Evolutionary conservation across 2,888 invertebrate species (phyloP).

Genomic region (Aphidoletes aphidimyza): DNA sequence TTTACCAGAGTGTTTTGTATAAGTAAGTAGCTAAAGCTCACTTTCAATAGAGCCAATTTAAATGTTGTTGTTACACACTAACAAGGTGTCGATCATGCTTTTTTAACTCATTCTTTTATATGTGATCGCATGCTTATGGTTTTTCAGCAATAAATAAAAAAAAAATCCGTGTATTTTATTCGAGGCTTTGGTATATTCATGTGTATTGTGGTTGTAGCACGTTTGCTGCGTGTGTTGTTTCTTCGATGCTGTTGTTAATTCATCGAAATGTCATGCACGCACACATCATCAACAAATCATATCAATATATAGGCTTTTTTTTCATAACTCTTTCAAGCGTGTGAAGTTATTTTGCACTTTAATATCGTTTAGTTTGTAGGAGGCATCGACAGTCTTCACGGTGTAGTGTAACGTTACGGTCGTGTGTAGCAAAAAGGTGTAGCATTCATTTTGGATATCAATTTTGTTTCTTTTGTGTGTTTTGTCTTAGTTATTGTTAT

Average conservation of each 20-base stretch:
- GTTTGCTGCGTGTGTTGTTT: not conserved
- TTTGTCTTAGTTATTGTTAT: too few species aligned
- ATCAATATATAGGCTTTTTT: conserved; percentile 13
- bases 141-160: conserved; percentile 12
- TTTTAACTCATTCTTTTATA: not conserved
- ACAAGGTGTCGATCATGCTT: not conserved
- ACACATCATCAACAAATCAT: not conserved
- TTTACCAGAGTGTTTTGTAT: not conserved
- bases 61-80: not conserved
- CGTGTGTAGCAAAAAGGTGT: not conserved
- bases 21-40: not conserved
- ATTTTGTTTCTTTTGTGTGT: too few species aligned
- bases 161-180: not conserved
- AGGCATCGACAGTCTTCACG: conserved; percentile 40
- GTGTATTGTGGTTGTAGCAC: not conserved
- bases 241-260: not conserved
- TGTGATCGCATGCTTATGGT: conserved; percentile 10
- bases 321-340: conserved; percentile 13
- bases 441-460: too few species aligned
- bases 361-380: conserved; percentile 25
- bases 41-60: not conserved
- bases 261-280: not conserved
- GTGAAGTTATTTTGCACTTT: not conserved
- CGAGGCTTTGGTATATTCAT: not conserved
- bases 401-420: not conserved